A percentile compares a stretch with the other conserved stretches of the same genome.
Conservation (phyloP, 2,797 vertebrate species). For the Octomys mimax region DNA sequence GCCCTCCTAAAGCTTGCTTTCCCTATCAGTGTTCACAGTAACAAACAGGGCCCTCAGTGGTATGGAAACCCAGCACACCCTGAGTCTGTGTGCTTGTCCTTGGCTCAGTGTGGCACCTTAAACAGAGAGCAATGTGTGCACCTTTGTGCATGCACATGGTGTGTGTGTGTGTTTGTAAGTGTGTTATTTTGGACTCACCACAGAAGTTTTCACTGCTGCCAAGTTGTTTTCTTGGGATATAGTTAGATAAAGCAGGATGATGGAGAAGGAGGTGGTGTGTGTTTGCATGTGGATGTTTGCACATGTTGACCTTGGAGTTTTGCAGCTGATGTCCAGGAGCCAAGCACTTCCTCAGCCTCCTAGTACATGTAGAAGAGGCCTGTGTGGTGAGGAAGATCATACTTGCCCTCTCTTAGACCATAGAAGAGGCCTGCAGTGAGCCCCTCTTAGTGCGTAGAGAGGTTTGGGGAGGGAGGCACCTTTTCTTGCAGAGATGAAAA, state of each 20-base stretch:
- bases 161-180: background rate
- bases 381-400: background rate
- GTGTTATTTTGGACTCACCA: slow-evolving; percentile 72
- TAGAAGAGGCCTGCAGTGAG: slow-evolving; percentile 82
- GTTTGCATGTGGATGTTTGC: slow-evolving; percentile 89
- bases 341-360: background rate
- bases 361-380: slow-evolving; percentile 79
- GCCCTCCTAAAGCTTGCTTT: slow-evolving; percentile 11
- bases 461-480: slow-evolving; percentile 15
- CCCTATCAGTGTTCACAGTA: background rate
- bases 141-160: background rate
- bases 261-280: slow-evolving; percentile 80
- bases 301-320: slow-evolving; percentile 85
- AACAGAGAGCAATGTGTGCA: background rate
- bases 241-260: slow-evolving; percentile 89
- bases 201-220: slow-evolving; percentile 88
- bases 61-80: background rate
- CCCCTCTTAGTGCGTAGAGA: slow-evolving; percentile 75
- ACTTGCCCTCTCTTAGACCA: no score
- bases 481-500: slow-evolving; percentile 81
- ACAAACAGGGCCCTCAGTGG: background rate
- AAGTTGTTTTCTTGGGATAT: slow-evolving; percentile 89
- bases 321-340: slow-evolving; percentile 85
- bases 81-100: background rate
- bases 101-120: background rate